A percentile compares a stretch with the other conserved stretches of the same genome.
Evolutionary conservation across 2,888 invertebrate species (phyloP).

Genomic region (Mactromeris polynyma): DNA sequence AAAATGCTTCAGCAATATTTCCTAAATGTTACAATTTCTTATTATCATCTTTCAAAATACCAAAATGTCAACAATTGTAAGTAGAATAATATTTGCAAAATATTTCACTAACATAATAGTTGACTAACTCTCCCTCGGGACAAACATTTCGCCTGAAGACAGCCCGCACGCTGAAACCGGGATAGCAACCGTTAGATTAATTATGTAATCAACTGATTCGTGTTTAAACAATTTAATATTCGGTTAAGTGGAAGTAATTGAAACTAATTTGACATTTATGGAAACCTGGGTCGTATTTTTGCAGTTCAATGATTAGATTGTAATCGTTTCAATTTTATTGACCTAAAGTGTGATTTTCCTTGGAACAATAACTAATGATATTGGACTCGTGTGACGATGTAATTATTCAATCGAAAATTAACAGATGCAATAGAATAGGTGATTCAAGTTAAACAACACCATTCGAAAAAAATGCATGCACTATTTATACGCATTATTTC

Average conservation of each 20-base stretch:
- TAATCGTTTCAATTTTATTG: constrained; percentile 29
- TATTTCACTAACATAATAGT: background rate
- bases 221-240: constrained; percentile 58
- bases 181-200: constrained; percentile 19
- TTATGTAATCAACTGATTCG: constrained; percentile 48
- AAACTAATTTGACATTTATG: constrained; percentile 67
- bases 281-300: constrained; percentile 7
- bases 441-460: no score
- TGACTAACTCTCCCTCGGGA: background rate
- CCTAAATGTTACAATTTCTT: no score
- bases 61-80: background rate
- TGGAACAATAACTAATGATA: background rate
- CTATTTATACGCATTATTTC: no score
- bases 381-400: background rate
- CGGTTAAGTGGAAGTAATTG: constrained; percentile 61
- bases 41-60: background rate
- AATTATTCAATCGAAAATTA: background rate
- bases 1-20: no score
- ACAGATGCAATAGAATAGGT: background rate
- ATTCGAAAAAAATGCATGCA: no score
- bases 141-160: background rate
- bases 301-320: constrained; percentile 16
- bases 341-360: constrained; percentile 3
- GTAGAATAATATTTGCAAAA: constrained; percentile 15
- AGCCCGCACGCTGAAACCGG: background rate